Base-by-base conservation (phyloP, 2,888 invertebrate genomes). In the Drosophila peninsularis region DNA sequence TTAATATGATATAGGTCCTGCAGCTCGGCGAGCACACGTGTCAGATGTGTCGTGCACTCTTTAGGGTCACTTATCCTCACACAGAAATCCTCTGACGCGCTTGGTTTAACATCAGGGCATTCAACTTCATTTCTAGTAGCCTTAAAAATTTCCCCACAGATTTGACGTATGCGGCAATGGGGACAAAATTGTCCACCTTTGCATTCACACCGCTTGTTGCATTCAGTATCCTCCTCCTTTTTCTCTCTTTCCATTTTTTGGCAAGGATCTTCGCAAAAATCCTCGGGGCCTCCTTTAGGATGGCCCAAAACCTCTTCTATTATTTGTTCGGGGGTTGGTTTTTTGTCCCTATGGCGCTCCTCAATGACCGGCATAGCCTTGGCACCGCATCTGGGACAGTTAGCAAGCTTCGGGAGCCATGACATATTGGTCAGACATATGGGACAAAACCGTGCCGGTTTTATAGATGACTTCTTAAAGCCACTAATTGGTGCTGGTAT, bases 371-470 rank as follows among this genome's bases (percentile, higher is more conserved):
- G 91, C 58, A 90, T 78, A 1, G 91, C 90, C 27, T 90, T 91
- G 37, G 89, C 80, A 1, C 91, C 90, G 61, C 91, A 92, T 53
- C 87, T 91, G 2, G 90, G 91, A 54, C 92, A 90, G 3, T 92
- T 82, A 4, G 93, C 93, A 83, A 93, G 92, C 75, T 93, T 92
- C n/a, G 92, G 91, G 54, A 94, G 27, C 90, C 90, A 91, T 1
- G 90, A 87, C 62, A 92, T 88, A 30, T 91, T 90, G 58, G 80
- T 84, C 30, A 90, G 76, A 62, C 92, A 92, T n/a, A 92, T 67
- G 3, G 92, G 90, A 60, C 92, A 92, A 37, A 80, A 82, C 1
- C 90, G 74, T 2, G 62, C 58, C 4, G 82, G 78, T 6, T 81
- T 81, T 3, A 86, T 65, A 45, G 30, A 17, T 7, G 67, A 56